Percentiles rank a stretch among this genome's conserved stretches.
Evolutionary conservation across 1,140 invertebrate genomes (phyloP).

Genomic region (Ceratina calcarata): DNA sequence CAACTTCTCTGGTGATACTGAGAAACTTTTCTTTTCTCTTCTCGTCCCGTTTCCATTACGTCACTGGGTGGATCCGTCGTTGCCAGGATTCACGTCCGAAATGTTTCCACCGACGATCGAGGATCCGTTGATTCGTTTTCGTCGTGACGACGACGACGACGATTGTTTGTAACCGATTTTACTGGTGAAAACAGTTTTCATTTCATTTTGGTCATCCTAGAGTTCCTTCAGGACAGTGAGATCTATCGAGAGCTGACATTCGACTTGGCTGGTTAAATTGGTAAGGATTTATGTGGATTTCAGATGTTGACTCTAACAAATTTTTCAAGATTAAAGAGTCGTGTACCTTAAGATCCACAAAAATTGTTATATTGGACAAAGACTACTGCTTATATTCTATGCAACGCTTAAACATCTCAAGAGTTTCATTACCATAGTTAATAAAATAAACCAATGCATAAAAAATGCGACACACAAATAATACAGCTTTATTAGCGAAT

Average conservation of each 20-base stretch:
- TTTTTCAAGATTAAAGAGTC: too few relatives aligned
- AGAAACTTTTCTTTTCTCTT: conserved; percentile 25
- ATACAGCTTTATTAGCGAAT: too few relatives aligned
- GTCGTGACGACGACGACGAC: neutral
- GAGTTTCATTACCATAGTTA: too few relatives aligned
- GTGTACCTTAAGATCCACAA: too few relatives aligned
- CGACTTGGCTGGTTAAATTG: neutral
- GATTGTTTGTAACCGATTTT: neutral
- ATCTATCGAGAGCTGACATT: neutral
- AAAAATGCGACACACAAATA: too few relatives aligned
- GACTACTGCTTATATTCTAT: too few relatives aligned
- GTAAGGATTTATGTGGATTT: conserved; percentile 1
- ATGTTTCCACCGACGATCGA: neutral
- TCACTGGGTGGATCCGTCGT: neutral
- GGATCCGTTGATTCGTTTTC: neutral
- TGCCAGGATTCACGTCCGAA: too few relatives aligned
- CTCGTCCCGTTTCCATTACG: conserved; percentile 20
- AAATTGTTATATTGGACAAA: too few relatives aligned
- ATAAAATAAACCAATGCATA: too few relatives aligned
- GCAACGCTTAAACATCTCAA: too few relatives aligned
- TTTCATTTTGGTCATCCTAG: neutral
- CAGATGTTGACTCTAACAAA: too few relatives aligned
- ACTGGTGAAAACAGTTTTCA: neutral
- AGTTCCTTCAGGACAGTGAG: too few relatives aligned
- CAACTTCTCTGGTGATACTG: conserved; percentile 12